Evolutionary conservation across 2,888 invertebrate species (phyloP).

Genomic region (Stenodera caucasica): DNA sequence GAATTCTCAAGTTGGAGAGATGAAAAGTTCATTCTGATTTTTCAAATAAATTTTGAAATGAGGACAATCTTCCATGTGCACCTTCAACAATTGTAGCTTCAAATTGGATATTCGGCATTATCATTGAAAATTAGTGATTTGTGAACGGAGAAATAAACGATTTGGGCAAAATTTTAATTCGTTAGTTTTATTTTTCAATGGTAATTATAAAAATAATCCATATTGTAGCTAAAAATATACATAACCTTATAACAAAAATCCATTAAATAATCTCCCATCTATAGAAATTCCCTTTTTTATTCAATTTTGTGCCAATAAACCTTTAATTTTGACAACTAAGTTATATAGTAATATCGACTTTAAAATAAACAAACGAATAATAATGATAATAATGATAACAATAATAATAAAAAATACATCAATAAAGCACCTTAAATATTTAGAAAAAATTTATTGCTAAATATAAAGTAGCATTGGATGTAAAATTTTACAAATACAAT

Average conservation of each 20-base stretch:
- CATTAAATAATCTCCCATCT: slow-evolving; percentile 16
- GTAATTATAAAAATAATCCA: slow-evolving; percentile 39
- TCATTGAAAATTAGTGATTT: neutral
- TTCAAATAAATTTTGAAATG: too few species aligned
- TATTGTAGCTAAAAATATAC: slow-evolving; percentile 26
- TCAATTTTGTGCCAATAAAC: neutral
- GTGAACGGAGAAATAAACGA: neutral
- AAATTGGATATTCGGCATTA: too few species aligned
- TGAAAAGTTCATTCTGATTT: too few species aligned
- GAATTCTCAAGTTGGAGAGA: too few species aligned
- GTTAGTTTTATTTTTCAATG: slow-evolving; percentile 24
- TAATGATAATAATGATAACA: slow-evolving; percentile 6
- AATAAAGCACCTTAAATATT: slow-evolving; percentile 24
- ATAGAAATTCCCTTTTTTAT: neutral
- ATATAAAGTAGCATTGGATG: neutral
- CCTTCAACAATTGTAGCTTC: too few species aligned
- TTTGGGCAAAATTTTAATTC: slow-evolving; percentile 4
- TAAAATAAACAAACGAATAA: slow-evolving; percentile 11
- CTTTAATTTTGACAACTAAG: neutral
- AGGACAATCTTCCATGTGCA: too few species aligned
- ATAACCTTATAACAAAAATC: slow-evolving; percentile 28
- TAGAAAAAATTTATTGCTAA: slow-evolving; percentile 21
- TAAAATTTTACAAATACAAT: too few species aligned
- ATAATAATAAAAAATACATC: neutral
- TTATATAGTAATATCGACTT: slow-evolving; percentile 8